A percentile compares a stretch with the other conserved stretches of the same genome.
Evolutionary conservation across 2,797 vertebrate species (phyloP).

Genomic region (Xenops minutus): DNA sequence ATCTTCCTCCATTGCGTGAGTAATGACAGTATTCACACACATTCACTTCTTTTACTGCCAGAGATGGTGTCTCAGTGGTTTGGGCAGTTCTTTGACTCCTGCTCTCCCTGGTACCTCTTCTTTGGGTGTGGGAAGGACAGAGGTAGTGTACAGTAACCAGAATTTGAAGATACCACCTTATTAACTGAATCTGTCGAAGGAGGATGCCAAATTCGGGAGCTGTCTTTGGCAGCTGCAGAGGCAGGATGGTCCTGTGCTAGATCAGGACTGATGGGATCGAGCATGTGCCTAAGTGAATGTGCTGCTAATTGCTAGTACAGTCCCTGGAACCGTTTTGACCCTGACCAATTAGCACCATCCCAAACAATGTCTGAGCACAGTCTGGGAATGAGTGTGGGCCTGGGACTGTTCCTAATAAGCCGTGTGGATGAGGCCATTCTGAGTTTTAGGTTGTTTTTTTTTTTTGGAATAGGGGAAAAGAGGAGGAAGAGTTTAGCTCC

Average conservation of each 20-base stretch:
- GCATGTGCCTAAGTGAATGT: not conserved
- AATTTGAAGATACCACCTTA: not conserved
- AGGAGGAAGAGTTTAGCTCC: not conserved
- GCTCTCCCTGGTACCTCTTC: not conserved
- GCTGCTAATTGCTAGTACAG: constrained; percentile 42
- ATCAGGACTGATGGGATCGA: not conserved
- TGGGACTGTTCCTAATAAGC: constrained; percentile 50
- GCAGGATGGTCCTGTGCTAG: not conserved
- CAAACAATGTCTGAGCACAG: constrained; percentile 38
- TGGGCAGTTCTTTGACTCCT: not conserved
- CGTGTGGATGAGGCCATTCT: not conserved
- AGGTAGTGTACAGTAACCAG: not conserved
- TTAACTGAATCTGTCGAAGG: not conserved
- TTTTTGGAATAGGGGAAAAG: not conserved
- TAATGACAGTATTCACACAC: not conserved
- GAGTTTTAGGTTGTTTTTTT: not conserved
- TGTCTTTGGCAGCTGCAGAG: not conserved
- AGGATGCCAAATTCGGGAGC: not conserved
- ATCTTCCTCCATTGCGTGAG: not conserved
- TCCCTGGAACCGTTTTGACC: not conserved
- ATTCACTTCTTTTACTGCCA: not conserved
- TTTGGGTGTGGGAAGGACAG: not conserved
- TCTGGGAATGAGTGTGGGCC: not conserved
- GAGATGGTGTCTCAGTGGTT: not conserved
- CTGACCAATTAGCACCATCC: constrained; percentile 39